Evolutionary conservation across 1,140 invertebrate species (phyloP), one percentile per base, ranked within the genome.

Genomic region (Atta cephalotes): DNA sequence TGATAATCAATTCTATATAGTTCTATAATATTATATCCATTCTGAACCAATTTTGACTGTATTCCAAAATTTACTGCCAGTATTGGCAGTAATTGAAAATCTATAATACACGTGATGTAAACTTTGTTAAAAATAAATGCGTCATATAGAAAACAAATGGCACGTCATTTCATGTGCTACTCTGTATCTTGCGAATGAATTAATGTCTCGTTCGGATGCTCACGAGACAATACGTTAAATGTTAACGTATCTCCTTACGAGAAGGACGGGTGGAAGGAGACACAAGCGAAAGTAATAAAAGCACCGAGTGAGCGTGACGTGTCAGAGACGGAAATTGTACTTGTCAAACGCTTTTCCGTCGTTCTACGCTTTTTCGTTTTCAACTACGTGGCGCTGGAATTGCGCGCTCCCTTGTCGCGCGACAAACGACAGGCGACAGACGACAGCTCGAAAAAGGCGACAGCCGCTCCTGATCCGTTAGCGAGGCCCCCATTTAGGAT

Each of bases 361-460:
- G 84, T 89, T 89, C 68, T 74, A 71, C 87, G 84, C 88, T 89
- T 89, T 89, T 87, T 89, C 87, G 88, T 89, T 80, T 76, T 71
- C 87, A 86, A 72, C 70, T 66, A 79, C 60, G 45, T 49, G 12
- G 21, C 49, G 18, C 25, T 63, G 71, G 53, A 82, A 82, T 71
- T 74, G 39, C 78, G 66, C 58, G 53, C 56, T 88, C 81, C 86
- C 81, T 86, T 90, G 89, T 88, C 86, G 90, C 77, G 88, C 80
- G 89, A 89, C 92, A 92, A 94, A 94, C 92, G 92, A 94, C 93
- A 91, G 89, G 89, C 90, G 93, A 94, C 93, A 93, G 92, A 93
- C 92, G 88, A 92, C 84, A 89, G 88, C 60, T 71, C 71, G 89
- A 90, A 94, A 94, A 93, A 92, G 89, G 89, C 91, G 91, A 91